Evolutionary conservation across 1,140 invertebrate species (phyloP), one percentile per base, ranked within the genome.

Genomic region (Zaprionus tsacasi): DNA sequence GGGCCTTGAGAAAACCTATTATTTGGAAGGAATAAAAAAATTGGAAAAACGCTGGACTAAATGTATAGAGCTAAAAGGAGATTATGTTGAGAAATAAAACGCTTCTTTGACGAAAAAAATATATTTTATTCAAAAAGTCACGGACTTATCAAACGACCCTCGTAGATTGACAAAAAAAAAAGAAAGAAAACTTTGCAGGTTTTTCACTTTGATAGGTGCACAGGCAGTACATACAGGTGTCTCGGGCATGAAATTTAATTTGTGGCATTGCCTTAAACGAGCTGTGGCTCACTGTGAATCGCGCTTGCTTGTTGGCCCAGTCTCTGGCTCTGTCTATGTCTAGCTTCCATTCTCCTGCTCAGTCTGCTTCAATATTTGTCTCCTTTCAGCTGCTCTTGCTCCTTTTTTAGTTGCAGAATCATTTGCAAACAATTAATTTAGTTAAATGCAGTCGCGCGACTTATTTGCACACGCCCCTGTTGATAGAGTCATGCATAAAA

Each of bases 381-480:
- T 43, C 15, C 15, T 8, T n/a, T 45, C n/a, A 7, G 21, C 27
- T 8, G 13, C 12, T 64, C 35, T 13, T 30, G 13, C n/a, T 54
- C 54, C 52, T 10, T 21, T 21, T 55, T 38, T 52, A 36, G 21
- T 68, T 35, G 67, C 60, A 45, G 48, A 75, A 59, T 72, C 70
- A 57, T 72, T 71, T 78, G 67, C 71, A 65, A 78, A 69, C 67
- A 78, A 81, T 78, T 71, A 76, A 75, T 67, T 70, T 21, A 60
- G 55, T 61, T 40, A 76, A 76, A 72, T 66, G 67, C 68, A 79
- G 66, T 78, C 58, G 59, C 40, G 40, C 56, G 11, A 50, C 45
- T 8, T n/a, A 45, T 10, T 45, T 45, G n/a, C n/a, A 45, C 6
- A 43, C 54, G 35, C 30, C 8, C 2, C 13, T 4, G 54, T 30